A percentile compares a stretch with the other conserved stretches of the same genome.
phyloP scores from a whole-genome alignment of 2,797 vertebrate species.

The Protosalanx chinensis region DNA sequence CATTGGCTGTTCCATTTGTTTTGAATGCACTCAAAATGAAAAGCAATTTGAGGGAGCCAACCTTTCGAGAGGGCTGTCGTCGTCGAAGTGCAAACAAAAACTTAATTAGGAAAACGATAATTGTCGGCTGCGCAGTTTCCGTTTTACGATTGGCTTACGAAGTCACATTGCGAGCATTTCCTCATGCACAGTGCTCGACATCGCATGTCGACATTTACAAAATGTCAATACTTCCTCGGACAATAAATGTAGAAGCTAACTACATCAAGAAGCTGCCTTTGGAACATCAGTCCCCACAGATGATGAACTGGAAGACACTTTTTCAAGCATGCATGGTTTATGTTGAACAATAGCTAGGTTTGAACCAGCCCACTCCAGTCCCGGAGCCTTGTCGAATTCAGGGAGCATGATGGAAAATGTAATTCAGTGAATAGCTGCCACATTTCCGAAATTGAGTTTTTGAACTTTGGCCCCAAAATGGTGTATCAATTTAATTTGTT shows the following conservation, averaged over 20 bases:
- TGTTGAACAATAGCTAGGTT: constrained; percentile 40
- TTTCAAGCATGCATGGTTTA: constrained; percentile 10
- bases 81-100: constrained; percentile 63
- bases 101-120: constrained; percentile 69
- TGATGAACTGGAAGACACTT: constrained; percentile 67
- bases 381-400: constrained; percentile 43
- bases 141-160: constrained; percentile 36
- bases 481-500: constrained; percentile 44
- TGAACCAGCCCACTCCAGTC: constrained; percentile 38
- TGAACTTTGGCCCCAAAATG: constrained; percentile 14
- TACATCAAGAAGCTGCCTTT: constrained; percentile 53
- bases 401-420: constrained; percentile 53
- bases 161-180: constrained; percentile 30
- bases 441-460: constrained; percentile 15
- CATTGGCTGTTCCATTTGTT: constrained; percentile 63
- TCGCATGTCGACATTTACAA: constrained; percentile 56
- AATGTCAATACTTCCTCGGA: constrained; percentile 63
- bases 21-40: constrained; percentile 64
- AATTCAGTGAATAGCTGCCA: constrained; percentile 61
- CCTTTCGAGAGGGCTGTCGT: constrained; percentile 58
- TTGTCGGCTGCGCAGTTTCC: constrained; percentile 51
- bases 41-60: constrained; percentile 63
- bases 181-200: constrained; percentile 46
- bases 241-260: constrained; percentile 60
- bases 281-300: constrained; percentile 55